Base-by-base conservation (phyloP, 1,140 invertebrate species). In the Ectropis grisescens region DNA sequence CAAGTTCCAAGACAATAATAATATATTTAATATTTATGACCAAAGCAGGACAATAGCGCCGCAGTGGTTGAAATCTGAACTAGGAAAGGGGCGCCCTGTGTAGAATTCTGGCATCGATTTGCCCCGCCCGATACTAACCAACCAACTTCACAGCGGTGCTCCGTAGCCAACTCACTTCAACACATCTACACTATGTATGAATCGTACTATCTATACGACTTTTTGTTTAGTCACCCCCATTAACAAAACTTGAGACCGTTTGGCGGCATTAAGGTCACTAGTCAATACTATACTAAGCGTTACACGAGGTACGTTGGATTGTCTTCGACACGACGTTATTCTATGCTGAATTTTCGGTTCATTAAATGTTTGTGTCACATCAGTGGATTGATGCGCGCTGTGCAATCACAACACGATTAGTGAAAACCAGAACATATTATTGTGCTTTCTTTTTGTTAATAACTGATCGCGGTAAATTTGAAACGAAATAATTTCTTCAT, bases 181-280 rank as follows among this genome's bases (percentile, higher is more conserved):
- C 46, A 36, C n/a, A 38, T 33, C 50, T 44, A 51, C 41, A 41
- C 47, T 57, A 71, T 72, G 58, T 74, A 74, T 72, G 67, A 72
- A 74, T 59, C 58, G 55, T 74, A 71, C 16, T 72, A 71, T 61
- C 59, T 76, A 67, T 71, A 67, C 58, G 48, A 48, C 52, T 65
- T 55, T 67, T 72, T 71, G 60, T 75, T 75, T 68, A 62, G 59
- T 48, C 44, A 58, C 38, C 48, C 42, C 42, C 58, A 67, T 64
- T 70, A 66, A 65, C 56, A 53, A 70, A 57, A 58, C 39, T 36
- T 51, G 37, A 50, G 33, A 51, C 36, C 31, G 41, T 40, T 55
- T 47, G 47, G 39, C 48, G 45, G 33, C 34, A 47, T 29, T 49
- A 60, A 61, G 55, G 58, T 58, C 58, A 54, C 42, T 40, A 51